These are phyloP conservation scores for Xylophagus ater DNA, from an alignment of 2,888 invertebrate genomes.

Conservation along the genomic window DNA sequence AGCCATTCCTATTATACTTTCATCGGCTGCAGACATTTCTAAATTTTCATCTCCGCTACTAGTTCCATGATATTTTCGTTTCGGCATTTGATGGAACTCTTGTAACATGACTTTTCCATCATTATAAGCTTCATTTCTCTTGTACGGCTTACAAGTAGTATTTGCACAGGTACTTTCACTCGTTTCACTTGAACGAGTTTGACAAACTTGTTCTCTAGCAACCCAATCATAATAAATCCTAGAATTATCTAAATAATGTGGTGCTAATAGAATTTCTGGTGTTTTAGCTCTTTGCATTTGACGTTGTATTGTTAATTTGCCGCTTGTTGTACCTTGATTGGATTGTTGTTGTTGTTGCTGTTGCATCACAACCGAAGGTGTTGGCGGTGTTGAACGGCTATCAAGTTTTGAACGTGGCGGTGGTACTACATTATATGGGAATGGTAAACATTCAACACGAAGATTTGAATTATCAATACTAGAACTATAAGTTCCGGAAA, in stretches of 20 bases:
- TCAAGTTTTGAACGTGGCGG: slow-evolving; percentile 47
- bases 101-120: too few species aligned
- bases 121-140: too few species aligned
- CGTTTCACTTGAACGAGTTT: too few species aligned
- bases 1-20: slow-evolving; percentile 21
- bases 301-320: slow-evolving; percentile 25
- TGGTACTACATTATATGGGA: slow-evolving; percentile 44
- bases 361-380: slow-evolving; percentile 18
- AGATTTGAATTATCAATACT: slow-evolving; percentile 21
- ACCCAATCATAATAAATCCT: slow-evolving; percentile 41
- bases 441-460: slow-evolving; percentile 22
- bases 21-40: slow-evolving; percentile 22
- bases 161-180: not conserved
- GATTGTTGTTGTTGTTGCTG: slow-evolving; percentile 19
- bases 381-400: slow-evolving; percentile 22
- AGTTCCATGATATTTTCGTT: slow-evolving; percentile 14
- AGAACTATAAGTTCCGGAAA: slow-evolving; percentile 22
- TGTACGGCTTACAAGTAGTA: too few species aligned
- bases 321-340: slow-evolving; percentile 11
- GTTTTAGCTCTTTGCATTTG: slow-evolving; percentile 51
- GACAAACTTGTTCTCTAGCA: slow-evolving; percentile 29
- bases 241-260: slow-evolving; percentile 51
- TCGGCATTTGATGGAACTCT: too few species aligned
- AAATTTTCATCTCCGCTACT: slow-evolving; percentile 25
- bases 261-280: slow-evolving; percentile 67